Percentiles rank a stretch among this genome's conserved stretches.
Evolutionary conservation across 2,113 vertebrate species (phyloP).

Genomic region (Perognathus longimembris): DNA sequence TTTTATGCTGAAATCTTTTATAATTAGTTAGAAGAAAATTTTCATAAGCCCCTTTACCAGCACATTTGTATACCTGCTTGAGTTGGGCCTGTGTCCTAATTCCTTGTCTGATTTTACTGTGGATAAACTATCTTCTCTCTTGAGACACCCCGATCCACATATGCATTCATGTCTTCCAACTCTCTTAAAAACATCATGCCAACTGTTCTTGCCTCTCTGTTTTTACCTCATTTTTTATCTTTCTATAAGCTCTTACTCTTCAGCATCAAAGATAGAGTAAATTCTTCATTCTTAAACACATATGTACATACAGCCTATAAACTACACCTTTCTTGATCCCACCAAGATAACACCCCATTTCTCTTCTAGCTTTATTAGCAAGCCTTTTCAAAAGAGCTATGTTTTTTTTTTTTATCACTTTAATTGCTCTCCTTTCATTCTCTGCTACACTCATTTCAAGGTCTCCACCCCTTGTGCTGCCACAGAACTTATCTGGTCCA

Average conservation of each 20-base stretch:
- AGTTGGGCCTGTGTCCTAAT: not conserved
- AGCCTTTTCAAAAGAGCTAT: not conserved
- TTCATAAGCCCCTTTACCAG: not conserved
- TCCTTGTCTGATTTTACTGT: not conserved
- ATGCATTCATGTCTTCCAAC: not conserved
- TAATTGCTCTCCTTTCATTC: not conserved
- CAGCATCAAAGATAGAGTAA: not conserved
- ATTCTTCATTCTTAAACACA: not conserved
- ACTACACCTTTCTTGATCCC: not conserved
- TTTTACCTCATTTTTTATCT: not conserved
- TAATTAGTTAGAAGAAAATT: slow-evolving; percentile 33
- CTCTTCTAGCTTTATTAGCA: not conserved
- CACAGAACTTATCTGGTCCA: not conserved
- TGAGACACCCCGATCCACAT: not conserved
- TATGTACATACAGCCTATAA: not conserved
- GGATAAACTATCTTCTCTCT: not conserved
- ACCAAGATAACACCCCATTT: not conserved
- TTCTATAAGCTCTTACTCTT: not conserved
- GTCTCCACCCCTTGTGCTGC: not conserved
- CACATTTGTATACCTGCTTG: not conserved
- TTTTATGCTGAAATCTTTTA: too few species aligned
- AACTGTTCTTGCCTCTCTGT: not conserved
- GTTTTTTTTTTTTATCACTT: not conserved
- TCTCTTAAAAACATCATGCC: not conserved
- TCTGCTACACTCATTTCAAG: not conserved